Evolutionary conservation across 2,797 vertebrate genomes (phyloP).

Genomic region (Diglossa cyanea): DNA sequence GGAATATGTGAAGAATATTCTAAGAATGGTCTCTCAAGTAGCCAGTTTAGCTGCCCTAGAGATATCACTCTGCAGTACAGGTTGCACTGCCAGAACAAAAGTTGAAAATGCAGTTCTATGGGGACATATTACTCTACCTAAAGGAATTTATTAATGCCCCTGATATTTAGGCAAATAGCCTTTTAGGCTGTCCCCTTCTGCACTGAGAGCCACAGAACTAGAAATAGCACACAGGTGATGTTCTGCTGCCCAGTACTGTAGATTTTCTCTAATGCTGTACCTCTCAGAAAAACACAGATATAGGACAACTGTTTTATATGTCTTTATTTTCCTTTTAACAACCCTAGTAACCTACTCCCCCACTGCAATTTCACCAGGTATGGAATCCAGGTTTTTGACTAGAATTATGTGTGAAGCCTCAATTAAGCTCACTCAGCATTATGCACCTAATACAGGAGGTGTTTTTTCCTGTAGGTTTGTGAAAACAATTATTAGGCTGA

Average conservation of each 20-base stretch:
- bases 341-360: not conserved
- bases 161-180: not conserved
- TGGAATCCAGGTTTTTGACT: not conserved
- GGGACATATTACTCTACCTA: not conserved
- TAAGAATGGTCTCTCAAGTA: not conserved
- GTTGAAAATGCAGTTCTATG: not conserved
- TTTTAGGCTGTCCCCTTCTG: not conserved
- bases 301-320: not conserved
- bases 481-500: not conserved
- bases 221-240: not conserved
- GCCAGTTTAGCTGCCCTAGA: not conserved
- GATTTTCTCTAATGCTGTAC: not conserved
- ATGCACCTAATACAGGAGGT: not conserved
- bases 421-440: not conserved
- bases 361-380: not conserved
- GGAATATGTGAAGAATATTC: not conserved
- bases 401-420: not conserved
- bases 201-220: not conserved
- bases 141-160: not conserved
- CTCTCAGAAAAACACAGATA: not conserved
- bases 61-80: fast-evolving
- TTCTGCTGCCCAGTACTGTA: not conserved
- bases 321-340: not conserved
- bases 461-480: not conserved
- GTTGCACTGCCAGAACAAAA: not conserved